Evolutionary conservation across 2,113 vertebrate genomes (phyloP).

Genomic region (Damaliscus lunatus): DNA sequence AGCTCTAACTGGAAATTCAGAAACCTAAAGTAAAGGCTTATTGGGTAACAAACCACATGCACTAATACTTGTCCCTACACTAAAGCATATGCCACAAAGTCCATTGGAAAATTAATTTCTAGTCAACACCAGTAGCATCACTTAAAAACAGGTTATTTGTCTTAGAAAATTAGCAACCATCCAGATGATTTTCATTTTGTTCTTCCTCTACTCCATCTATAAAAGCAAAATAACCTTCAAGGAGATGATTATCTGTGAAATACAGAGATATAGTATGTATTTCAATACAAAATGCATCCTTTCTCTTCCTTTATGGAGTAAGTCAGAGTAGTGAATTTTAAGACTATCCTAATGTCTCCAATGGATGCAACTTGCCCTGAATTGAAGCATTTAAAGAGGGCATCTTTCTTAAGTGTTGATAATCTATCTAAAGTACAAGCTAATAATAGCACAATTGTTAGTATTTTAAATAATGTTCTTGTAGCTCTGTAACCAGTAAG

Average conservation of each 20-base stretch:
- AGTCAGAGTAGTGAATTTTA: constrained; percentile 4
- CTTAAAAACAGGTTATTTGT: constrained; percentile 22
- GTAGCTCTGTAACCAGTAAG: not conserved
- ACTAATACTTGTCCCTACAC: not conserved
- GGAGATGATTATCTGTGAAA: not conserved
- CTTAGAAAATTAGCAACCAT: constrained; percentile 16
- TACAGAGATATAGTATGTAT: constrained; percentile 19
- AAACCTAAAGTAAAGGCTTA: not conserved
- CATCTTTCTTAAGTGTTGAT: not conserved
- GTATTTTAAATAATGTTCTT: constrained; percentile 9
- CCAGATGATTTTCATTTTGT: not conserved
- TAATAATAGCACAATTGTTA: not conserved
- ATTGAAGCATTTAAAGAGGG: constrained; percentile 13
- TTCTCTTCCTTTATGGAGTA: not conserved
- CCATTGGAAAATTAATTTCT: not conserved
- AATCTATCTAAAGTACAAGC: constrained; percentile 27
- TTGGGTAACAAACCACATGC: not conserved
- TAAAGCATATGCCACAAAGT: not conserved
- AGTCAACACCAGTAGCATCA: not conserved
- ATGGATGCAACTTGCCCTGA: not conserved
- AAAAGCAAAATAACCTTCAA: not conserved
- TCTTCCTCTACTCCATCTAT: not conserved
- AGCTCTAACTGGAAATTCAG: not conserved
- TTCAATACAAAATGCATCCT: not conserved
- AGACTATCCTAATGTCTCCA: not conserved